Conservation (phyloP, 2,113 vertebrate species). For the Arvicanthis niloticus region DNA sequence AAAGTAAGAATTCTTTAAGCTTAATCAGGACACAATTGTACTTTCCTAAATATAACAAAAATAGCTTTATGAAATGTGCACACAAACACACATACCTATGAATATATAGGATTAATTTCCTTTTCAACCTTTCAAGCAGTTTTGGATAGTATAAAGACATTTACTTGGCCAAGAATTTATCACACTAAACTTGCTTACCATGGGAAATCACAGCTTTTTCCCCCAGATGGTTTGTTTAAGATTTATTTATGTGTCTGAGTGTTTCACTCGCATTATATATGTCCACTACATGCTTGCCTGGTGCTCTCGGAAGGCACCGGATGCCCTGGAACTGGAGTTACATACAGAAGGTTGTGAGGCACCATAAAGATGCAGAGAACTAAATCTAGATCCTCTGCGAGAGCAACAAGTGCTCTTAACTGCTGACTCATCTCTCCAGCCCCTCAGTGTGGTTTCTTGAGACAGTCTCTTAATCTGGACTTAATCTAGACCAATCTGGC, state of each 20-base stretch:
- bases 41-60: constrained; percentile 54
- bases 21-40: constrained; percentile 18
- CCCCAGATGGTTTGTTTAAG: neutral
- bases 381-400: neutral
- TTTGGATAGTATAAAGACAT: constrained; percentile 48
- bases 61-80: constrained; percentile 21
- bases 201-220: neutral
- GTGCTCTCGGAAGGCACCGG: neutral
- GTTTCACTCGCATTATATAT: neutral
- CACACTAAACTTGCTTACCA: neutral
- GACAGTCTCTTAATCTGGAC: neutral
- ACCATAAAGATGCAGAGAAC: neutral
- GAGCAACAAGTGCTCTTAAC: neutral
- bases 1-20: constrained; percentile 47
- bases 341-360: neutral
- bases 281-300: neutral
- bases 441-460: neutral
- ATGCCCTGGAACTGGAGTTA: neutral
- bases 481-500: too few relatives aligned
- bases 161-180: neutral
- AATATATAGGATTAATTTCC: neutral
- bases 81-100: neutral
- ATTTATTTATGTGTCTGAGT: neutral
- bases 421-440: neutral
- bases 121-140: constrained; percentile 41